Conservation (phyloP, 2,113 vertebrate species). For the Bubo bubo region DNA sequence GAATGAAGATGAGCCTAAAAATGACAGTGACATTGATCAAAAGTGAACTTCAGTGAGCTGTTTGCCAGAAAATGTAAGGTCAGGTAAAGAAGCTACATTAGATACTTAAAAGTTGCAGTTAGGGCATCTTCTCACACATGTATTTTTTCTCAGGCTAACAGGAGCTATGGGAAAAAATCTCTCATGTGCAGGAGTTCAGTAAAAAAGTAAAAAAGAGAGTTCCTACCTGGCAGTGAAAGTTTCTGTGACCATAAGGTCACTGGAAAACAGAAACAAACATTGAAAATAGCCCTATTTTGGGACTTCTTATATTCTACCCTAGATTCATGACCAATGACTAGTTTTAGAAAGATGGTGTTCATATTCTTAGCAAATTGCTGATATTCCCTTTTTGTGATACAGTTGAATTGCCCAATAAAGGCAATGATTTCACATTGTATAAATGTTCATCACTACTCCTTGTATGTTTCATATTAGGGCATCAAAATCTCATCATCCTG, state of each 20-base stretch:
- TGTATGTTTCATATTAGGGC: not conserved
- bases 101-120: not conserved
- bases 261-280: not conserved
- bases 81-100: conserved; percentile 1
- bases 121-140: not conserved
- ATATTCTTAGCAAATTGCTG: not conserved
- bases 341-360: not conserved
- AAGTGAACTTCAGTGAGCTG: not conserved
- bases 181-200: not conserved
- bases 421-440: not conserved
- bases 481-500: not conserved
- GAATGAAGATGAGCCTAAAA: conserved; percentile 6
- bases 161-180: not conserved
- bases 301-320: not conserved
- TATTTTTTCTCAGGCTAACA: not conserved
- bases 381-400: not conserved
- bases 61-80: not conserved
- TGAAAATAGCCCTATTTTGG: not conserved
- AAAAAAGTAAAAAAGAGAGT: not conserved
- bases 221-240: not conserved
- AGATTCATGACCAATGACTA: not conserved
- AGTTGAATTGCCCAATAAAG: not conserved
- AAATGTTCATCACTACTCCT: not conserved
- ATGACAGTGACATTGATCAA: not conserved
- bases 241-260: not conserved